Base-by-base conservation (phyloP, 2,888 invertebrate species). In the Norana najaformis region DNA sequence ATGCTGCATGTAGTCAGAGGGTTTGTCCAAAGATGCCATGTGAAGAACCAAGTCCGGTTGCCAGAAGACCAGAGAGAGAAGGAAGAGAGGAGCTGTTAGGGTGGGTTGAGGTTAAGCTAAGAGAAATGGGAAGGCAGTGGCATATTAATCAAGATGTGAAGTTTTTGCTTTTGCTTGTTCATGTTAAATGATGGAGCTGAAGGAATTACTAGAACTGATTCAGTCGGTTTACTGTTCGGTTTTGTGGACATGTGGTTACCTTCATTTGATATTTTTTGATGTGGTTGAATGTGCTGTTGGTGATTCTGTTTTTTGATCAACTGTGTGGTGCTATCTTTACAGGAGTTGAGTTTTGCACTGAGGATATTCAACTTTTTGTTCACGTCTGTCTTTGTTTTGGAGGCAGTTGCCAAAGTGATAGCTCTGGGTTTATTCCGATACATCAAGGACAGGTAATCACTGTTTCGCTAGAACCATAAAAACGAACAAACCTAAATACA, bases 331-430 rank as follows among this genome's bases (percentile, higher is more conserved):
- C 69, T 69, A 69, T 69, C 1, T 83, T 37, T 83, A 85, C 88
- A 96, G 95, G 97, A 97, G 89, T 96, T 99, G 91, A 97, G 97
- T 93, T 99, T 99, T 95, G 97, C 98, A 1, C 95, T 99, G 92
- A 98, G 98, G 95, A 98, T 99, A 94, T 98, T 99, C 96, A 99
- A 99, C 95, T 99, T 99, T 94, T 99, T 99, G 96, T 99, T 99
- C 96, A 99, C 99, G 39, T 98, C 98, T 39, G 99, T 99, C 69
- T 99, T 99, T 95, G 99, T 99, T 93, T 96, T 99, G 90, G 99
- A 99, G 96, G 97, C 98, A 36, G 96, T 97, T n/a, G 98, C 99
- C 97, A 99, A 99, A 95, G 96, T 99, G 91, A 96, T 98, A 88
- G 99, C 99, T 0, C 95, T 99, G 91, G 99, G 99, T n/a, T 96